Conservation (phyloP, 1,140 invertebrate genomes). For the Orchestia grillus region DNA sequence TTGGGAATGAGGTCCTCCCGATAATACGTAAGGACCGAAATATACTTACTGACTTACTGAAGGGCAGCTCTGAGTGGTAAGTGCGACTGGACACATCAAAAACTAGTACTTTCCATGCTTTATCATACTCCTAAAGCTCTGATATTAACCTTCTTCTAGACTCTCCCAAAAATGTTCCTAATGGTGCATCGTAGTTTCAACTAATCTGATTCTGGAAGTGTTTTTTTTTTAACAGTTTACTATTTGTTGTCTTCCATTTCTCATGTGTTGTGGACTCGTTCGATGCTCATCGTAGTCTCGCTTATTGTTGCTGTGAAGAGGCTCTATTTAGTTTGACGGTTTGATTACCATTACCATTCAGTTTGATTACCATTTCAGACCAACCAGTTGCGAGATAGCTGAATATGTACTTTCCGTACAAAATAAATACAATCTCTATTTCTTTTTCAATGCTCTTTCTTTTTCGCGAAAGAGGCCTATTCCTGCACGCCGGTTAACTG, state of each 20-base stretch:
- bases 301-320: background rate
- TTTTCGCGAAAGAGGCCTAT: no score
- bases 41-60: no score
- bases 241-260: background rate
- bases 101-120: background rate
- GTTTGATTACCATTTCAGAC: no score
- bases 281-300: background rate
- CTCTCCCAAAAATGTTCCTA: background rate
- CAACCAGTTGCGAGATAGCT: no score
- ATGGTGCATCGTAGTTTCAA: background rate
- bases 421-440: no score
- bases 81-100: background rate
- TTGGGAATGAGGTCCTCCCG: no score
- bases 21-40: no score
- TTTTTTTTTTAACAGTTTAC: background rate
- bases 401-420: no score
- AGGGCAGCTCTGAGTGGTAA: background rate
- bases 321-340: background rate
- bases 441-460: no score
- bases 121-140: background rate
- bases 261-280: background rate
- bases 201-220: background rate
- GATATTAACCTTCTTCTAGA: background rate
- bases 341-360: background rate
- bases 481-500: no score